A percentile compares a stretch with the other conserved stretches of the same genome.
Conservation (phyloP, 2,797 vertebrate species). For the Caiman crocodilus region DNA sequence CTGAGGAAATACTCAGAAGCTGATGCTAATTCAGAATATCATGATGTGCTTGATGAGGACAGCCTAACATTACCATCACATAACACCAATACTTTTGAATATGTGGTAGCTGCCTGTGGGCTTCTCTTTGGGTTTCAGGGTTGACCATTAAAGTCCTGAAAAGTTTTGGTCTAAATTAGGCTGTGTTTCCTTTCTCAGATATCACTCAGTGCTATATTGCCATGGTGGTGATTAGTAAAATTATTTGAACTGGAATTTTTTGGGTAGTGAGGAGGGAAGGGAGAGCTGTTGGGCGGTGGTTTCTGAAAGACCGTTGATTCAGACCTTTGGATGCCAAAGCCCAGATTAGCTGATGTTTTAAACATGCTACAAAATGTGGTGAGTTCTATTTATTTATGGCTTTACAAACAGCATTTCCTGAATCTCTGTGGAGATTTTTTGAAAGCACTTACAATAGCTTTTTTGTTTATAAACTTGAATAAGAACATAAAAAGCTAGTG, state of each 20-base stretch:
- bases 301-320: background rate
- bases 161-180: background rate
- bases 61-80: background rate
- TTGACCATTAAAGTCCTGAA: background rate
- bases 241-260: background rate
- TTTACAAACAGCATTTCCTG: rapidly evolving
- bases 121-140: background rate
- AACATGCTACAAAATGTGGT: background rate
- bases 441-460: background rate
- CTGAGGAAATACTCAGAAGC: background rate
- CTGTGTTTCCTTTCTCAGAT: background rate
- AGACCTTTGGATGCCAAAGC: background rate
- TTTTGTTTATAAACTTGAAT: background rate
- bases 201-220: background rate
- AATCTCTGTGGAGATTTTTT: background rate
- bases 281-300: background rate
- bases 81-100: background rate
- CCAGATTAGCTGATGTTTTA: background rate
- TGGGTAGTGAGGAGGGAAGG: background rate
- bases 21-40: background rate
- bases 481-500: background rate
- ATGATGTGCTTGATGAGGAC: background rate
- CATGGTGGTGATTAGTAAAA: background rate
- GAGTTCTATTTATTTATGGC: background rate
- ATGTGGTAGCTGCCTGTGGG: background rate